Evolutionary conservation across 2,113 vertebrate species (phyloP).

Genomic region (Rhegmatorhina hoffmannsi): DNA sequence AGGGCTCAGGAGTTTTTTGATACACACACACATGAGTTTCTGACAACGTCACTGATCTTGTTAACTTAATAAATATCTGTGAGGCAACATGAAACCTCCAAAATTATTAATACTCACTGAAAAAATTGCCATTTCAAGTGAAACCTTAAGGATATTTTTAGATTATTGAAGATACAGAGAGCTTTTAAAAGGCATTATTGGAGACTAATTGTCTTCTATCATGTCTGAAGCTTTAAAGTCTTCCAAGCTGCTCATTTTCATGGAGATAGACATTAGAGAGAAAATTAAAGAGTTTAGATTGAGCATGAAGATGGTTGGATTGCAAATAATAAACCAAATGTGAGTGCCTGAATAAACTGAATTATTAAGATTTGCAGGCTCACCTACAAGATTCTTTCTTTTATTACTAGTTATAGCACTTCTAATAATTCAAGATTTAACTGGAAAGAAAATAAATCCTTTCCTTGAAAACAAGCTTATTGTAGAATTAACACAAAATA

Average conservation of each 20-base stretch:
- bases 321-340: neutral
- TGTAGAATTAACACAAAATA: neutral
- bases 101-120: neutral
- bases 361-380: neutral
- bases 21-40: neutral
- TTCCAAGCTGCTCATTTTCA: neutral
- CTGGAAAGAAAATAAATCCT: neutral
- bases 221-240: neutral
- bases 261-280: neutral
- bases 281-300: conserved; percentile 17
- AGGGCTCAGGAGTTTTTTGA: neutral
- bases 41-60: neutral
- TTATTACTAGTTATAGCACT: neutral
- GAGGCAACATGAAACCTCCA: neutral
- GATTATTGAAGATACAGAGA: neutral
- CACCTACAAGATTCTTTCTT: neutral
- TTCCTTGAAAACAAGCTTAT: neutral
- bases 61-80: neutral
- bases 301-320: neutral
- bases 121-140: neutral
- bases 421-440: neutral
- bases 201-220: neutral
- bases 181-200: neutral
- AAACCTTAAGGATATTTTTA: neutral
- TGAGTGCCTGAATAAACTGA: neutral